phyloP scores from a whole-genome alignment of 2,113 vertebrate genomes.

The Indicator indicator region DNA sequence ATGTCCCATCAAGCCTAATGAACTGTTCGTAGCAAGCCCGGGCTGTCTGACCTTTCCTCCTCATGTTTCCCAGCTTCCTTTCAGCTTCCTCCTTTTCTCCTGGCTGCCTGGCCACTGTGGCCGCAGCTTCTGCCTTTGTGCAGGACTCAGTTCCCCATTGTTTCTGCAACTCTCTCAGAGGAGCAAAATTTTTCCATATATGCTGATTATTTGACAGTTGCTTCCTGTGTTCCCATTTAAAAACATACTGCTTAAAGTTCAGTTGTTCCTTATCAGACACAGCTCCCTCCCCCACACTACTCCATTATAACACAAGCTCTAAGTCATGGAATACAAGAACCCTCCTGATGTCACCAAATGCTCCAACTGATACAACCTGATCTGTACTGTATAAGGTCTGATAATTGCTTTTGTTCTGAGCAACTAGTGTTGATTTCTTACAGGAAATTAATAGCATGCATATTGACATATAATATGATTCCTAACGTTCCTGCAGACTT shows the following conservation, averaged over 20 bases:
- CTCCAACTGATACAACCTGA: neutral
- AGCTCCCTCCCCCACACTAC: neutral
- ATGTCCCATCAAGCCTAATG: neutral
- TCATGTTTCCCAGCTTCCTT: neutral
- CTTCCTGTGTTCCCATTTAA: slow-evolving; percentile 43
- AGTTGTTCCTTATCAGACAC: neutral
- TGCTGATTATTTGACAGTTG: neutral
- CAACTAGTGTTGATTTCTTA: neutral
- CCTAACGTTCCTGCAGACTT: neutral
- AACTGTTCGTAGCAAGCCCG: neutral
- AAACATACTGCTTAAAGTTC: slow-evolving; percentile 9
- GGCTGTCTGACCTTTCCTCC: neutral
- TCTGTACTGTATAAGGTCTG: neutral
- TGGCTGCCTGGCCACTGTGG: rapidly evolving
- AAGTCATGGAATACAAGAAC: neutral
- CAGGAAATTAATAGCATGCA: neutral
- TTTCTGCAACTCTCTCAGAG: neutral
- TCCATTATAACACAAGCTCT: neutral
- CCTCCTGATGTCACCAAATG: neutral
- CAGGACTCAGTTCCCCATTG: neutral
- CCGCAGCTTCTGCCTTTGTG: neutral
- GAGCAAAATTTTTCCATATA: slow-evolving; percentile 33
- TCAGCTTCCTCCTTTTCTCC: neutral
- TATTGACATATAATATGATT: neutral
- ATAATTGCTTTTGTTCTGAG: neutral